Evolutionary conservation across 2,113 vertebrate genomes (phyloP).

Genomic region (Hemichromis elongatus): DNA sequence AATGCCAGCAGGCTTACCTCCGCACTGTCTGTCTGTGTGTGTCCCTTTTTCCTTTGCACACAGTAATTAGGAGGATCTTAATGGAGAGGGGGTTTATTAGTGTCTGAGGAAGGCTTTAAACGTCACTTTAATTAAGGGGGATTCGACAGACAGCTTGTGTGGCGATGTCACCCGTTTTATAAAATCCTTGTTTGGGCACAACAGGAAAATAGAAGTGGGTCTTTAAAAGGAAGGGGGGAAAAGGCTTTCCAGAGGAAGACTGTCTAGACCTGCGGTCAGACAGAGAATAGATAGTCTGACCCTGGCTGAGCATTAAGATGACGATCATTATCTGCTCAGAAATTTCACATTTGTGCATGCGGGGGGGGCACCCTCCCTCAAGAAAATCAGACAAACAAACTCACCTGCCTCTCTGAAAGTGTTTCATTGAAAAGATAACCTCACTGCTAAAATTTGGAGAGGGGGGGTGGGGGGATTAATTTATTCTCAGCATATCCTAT

Average conservation of each 20-base stretch:
- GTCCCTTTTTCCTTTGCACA: conserved; percentile 75
- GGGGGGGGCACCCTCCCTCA: neutral
- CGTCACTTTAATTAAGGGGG: conserved; percentile 87
- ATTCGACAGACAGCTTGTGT: conserved; percentile 81
- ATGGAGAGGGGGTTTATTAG: conserved; percentile 84
- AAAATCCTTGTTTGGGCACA: conserved; percentile 77
- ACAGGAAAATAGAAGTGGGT: conserved; percentile 67
- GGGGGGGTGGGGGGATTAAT: conserved; percentile 63
- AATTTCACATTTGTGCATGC: conserved; percentile 65
- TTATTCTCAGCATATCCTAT: conserved; percentile 78
- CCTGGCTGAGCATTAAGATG: conserved; percentile 65
- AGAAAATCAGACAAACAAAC: conserved; percentile 48
- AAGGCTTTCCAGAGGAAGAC: conserved; percentile 47
- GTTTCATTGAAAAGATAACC: conserved; percentile 58
- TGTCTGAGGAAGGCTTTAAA: conserved; percentile 79
- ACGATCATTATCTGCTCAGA: conserved; percentile 68
- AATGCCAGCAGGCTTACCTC: conserved; percentile 81
- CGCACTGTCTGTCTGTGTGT: conserved; percentile 71
- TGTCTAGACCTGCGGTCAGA: conserved; percentile 66
- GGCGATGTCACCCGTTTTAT: conserved; percentile 80
- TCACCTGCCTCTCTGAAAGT: conserved; percentile 31
- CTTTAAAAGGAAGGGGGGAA: conserved; percentile 52
- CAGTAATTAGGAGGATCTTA: conserved; percentile 94
- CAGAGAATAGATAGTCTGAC: conserved; percentile 68
- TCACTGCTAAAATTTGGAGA: conserved; percentile 56